phyloP scores from a whole-genome alignment of 2,113 vertebrate genomes.

The Heliornis fulica region DNA sequence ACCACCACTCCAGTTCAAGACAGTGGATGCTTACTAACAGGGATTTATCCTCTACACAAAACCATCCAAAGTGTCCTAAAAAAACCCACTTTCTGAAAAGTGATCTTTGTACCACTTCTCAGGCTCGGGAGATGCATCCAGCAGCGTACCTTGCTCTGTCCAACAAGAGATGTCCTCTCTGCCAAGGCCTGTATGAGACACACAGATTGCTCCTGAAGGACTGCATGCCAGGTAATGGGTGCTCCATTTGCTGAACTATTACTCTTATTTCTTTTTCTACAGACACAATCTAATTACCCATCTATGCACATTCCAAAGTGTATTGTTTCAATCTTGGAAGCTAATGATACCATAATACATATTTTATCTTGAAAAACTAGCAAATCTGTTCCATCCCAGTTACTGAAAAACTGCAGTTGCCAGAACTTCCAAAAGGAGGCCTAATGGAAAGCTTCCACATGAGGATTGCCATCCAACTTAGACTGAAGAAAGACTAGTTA shows the following conservation, averaged over 20 bases:
- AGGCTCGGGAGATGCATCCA: not conserved
- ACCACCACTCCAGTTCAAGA: fast-evolving
- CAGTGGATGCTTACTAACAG: not conserved
- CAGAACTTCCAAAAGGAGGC: not conserved
- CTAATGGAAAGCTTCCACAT: not conserved
- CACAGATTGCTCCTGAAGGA: not conserved
- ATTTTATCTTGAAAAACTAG: not conserved
- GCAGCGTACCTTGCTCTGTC: not conserved
- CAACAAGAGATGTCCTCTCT: not conserved
- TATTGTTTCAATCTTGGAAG: not conserved
- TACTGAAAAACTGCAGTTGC: not conserved
- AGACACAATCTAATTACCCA: not conserved
- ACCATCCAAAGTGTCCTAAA: not conserved
- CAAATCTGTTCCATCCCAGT: not conserved
- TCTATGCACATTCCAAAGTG: not conserved
- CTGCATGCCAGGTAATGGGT: fast-evolving
- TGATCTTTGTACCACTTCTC: not conserved
- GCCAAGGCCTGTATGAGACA: not conserved
- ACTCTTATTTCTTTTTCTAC: not conserved
- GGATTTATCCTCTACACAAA: not conserved
- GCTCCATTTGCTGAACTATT: not conserved
- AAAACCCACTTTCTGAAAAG: not conserved
- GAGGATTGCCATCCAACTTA: not conserved
- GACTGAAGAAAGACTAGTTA: not conserved
- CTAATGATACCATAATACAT: not conserved